Evolutionary conservation across 2,113 vertebrate species (phyloP), one percentile per base, ranked within the genome.

Genomic region (Egretta garzetta): DNA sequence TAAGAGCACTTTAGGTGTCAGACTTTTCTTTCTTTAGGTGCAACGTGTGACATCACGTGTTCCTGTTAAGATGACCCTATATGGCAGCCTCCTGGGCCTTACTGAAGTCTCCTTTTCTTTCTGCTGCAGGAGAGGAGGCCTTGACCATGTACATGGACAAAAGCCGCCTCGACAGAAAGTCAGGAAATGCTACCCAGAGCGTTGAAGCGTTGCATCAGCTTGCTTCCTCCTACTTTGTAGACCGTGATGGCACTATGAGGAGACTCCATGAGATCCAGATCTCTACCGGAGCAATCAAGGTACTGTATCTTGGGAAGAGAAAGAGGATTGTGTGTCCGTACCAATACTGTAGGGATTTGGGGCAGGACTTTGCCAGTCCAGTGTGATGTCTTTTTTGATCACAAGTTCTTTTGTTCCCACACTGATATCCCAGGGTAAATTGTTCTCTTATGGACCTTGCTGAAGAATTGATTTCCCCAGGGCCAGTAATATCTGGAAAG

Each of bases 111-210:
- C n/a, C 50, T 92, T 83, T 66, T 88, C 45, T 76, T 88, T 95
- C 60, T 85, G 26, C 18, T 68, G 66, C 96, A 99, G 99, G 99
- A 93, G 99, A 99, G 96, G 99, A 99, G 96, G 99, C 99, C 32
- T 98, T 99, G 98, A 99, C 99, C 80, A 99, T 99, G 99, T 99
- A 99, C 95, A 99, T 99, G 99, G 99, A 99, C 96, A 99, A 99
- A 98, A 99, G 98, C 96, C 99, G 99, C 96, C 98, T 99, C 3
- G 99, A 99, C 98, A 98, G 99, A 67, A 99, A 99, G 98, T 98
- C 99, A 79, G 99, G 98, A 86, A 99, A 99, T 12, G 98, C 99
- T 49, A 99, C 99, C 30, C 99, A 99, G 96, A 99, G 99, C 14
- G 99, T 99, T 12, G 99, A 99, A 94, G 99, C 99, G 16, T 98